A percentile compares a stretch with the other conserved stretches of the same genome.
Evolutionary conservation across 2,113 vertebrate genomes (phyloP).

Genomic region (Mirounga angustirostris): DNA sequence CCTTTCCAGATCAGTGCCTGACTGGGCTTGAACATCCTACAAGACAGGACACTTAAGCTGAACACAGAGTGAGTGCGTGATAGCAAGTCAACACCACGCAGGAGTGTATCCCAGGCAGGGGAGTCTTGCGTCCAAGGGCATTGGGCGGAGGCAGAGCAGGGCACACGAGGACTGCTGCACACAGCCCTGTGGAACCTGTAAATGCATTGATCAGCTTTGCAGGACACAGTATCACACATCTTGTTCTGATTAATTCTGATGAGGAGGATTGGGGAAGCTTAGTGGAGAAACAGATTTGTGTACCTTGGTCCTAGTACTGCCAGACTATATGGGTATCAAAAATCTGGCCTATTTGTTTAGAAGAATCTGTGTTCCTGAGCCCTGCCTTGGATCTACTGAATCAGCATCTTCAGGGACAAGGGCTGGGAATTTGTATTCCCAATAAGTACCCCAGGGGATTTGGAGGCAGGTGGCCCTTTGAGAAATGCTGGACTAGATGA

Average conservation of each 20-base stretch:
- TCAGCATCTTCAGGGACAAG: neutral
- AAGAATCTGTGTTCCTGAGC: neutral
- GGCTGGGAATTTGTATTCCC: neutral
- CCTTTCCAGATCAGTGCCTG: neutral
- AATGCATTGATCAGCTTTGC: fast-evolving
- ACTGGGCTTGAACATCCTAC: neutral
- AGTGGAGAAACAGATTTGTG: neutral
- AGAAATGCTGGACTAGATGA: neutral
- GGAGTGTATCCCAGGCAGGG: fast-evolving
- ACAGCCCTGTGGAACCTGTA: fast-evolving
- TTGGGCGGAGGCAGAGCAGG: neutral
- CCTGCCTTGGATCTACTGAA: neutral
- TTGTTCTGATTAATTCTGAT: neutral
- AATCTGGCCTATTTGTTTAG: neutral
- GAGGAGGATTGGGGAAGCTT: neutral
- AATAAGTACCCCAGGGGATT: neutral
- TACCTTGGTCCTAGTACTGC: neutral
- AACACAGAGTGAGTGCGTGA: fast-evolving
- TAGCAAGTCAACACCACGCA: fast-evolving
- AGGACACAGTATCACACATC: neutral
- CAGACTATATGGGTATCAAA: neutral
- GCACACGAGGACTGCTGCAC: fast-evolving
- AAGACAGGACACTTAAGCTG: neutral
- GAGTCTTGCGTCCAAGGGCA: fast-evolving
- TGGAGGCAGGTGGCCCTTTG: neutral